Conservation (phyloP, 2,797 vertebrate genomes). For the Coregonus ussuriensis region DNA sequence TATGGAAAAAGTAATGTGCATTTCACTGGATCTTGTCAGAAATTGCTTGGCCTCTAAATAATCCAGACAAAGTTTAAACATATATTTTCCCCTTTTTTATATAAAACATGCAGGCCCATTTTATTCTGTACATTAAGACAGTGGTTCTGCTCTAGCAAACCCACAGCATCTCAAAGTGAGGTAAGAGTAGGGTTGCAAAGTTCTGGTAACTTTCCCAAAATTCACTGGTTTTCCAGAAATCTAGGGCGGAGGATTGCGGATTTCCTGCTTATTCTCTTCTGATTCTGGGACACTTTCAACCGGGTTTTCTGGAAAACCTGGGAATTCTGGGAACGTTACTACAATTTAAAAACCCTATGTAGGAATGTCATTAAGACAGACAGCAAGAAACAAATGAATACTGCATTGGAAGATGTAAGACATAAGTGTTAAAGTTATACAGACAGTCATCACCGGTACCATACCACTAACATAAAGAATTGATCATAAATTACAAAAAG, state of each 20-base stretch:
- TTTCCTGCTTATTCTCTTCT: too few relatives aligned
- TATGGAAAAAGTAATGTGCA: neutral
- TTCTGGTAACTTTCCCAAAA: too few relatives aligned
- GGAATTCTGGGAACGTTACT: too few relatives aligned
- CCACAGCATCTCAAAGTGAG: neutral
- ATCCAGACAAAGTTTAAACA: neutral
- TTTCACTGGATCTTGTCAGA: neutral
- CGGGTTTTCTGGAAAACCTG: too few relatives aligned
- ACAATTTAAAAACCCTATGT: too few relatives aligned
- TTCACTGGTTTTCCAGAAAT: too few relatives aligned
- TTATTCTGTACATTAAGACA: constrained; percentile 1
- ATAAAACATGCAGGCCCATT: neutral
- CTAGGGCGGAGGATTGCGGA: too few relatives aligned
- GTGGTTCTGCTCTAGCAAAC: neutral
- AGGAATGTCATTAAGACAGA: neutral
- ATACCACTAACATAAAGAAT: neutral
- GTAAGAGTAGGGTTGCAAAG: too few relatives aligned
- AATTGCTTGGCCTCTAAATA: neutral
- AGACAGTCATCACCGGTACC: neutral
- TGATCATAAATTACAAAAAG: neutral
- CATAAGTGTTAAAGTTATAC: neutral
- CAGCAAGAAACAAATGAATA: neutral
- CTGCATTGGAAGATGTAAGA: neutral
- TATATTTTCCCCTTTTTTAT: neutral
- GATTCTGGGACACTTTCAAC: too few relatives aligned